Evolutionary conservation across 2,888 invertebrate genomes (phyloP).

Genomic region (Drosophila nr. perissopoda): DNA sequence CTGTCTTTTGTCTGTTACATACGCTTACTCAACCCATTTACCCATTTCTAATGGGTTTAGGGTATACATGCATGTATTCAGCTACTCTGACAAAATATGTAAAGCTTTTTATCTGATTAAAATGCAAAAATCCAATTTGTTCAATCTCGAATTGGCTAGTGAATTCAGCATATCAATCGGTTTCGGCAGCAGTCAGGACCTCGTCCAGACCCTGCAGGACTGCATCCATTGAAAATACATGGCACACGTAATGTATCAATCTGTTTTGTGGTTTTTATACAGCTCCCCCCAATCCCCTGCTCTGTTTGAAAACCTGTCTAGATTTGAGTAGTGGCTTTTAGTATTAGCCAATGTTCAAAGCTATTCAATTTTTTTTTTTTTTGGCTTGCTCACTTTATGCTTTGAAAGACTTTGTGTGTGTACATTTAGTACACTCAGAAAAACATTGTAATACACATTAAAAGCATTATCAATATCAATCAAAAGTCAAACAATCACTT

Average conservation of each 20-base stretch:
- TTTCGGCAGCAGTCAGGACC: conserved; percentile 12
- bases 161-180: conserved; percentile 72
- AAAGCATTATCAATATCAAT: neutral
- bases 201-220: conserved; percentile 6
- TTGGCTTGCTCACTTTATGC: neutral
- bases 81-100: conserved; percentile 34
- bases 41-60: neutral
- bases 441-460: neutral
- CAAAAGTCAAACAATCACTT: neutral
- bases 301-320: conserved; percentile 11
- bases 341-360: conserved; percentile 38
- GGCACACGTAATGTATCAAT: conserved; percentile 78
- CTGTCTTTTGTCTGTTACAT: neutral
- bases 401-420: neutral
- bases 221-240: conserved; percentile 55
- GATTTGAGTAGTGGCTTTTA: conserved; percentile 27
- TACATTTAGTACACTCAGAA: neutral
- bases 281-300: neutral
- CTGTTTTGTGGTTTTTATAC: conserved; percentile 68
- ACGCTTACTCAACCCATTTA: neutral
- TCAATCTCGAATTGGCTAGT: conserved; percentile 61
- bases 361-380: conserved; percentile 20
- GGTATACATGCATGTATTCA: conserved; percentile 4
- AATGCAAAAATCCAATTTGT: conserved; percentile 75
- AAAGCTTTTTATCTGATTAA: conserved; percentile 77